Base-by-base conservation (phyloP, 2,888 invertebrate species). In the Adineta ricciae region DNA sequence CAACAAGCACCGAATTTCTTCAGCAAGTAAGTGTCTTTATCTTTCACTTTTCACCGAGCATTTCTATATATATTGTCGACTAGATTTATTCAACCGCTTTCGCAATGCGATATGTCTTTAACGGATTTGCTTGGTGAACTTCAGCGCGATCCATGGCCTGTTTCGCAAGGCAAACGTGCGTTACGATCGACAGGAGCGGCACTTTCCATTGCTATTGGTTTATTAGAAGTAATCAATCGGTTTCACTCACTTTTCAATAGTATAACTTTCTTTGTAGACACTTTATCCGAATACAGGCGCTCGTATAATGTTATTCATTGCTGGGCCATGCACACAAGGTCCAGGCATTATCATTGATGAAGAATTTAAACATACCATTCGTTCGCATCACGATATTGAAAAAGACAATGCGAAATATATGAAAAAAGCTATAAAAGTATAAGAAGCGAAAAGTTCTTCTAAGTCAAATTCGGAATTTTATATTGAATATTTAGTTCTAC, bases 361-460 rank as follows among this genome's bases (percentile, higher is more conserved):
- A 91, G 99, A 99, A 90, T 92, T 99, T 83, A 96, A 96, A 89
- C 95, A 96, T 90, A 97, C 98, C 0, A 99, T 99, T 89, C 93
- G 98, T 84, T 96, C 96, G 49, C 99, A 99, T 92, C 97, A 99
- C 89, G 97, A 98, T 90, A 99, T 99, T 88, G 97, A 97, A 88
- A 92, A 92, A 87, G 99, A 99, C 90, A 97, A 96, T 91, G 96
- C 95, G 0, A 96, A 96, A 90, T 97, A 95, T 89, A 95, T 99
- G 96, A 97, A 98, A 91, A 99, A 99, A 90, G 97, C 94, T 0
- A 95, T 95, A 83, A 97, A 91, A 78, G 78, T 78, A 78, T 19
- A 19, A 38, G 8, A 36, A 7, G 2, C 4, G 16, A 64, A 4
- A 32, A 27, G 7, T 64, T 7, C 4, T 64, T 7, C n/a, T 11